These are phyloP conservation scores for Oreonectes daqikongensis DNA, from an alignment of 2,797 vertebrate species.

Conservation along the genomic window DNA sequence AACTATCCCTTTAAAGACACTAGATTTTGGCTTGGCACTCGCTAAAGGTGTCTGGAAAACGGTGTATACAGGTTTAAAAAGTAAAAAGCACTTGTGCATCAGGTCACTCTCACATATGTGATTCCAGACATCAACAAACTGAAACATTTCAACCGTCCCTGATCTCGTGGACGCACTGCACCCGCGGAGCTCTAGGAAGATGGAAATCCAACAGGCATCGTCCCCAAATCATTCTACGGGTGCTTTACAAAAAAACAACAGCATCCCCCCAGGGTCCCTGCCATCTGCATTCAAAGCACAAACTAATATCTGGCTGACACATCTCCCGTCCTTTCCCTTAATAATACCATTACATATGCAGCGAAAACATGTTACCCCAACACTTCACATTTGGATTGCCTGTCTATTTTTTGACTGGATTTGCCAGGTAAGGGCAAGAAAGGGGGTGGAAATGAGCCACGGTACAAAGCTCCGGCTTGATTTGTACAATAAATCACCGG, in stretches of 20 bases:
- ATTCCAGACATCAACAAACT: slow-evolving; percentile 30
- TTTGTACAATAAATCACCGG: slow-evolving; percentile 72
- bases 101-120: slow-evolving; percentile 17
- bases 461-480: slow-evolving; percentile 60
- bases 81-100: slow-evolving; percentile 4
- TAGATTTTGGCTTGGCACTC: too few species aligned
- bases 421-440: slow-evolving; percentile 13
- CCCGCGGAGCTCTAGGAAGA: slow-evolving; percentile 35
- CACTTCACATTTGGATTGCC: slow-evolving; percentile 51
- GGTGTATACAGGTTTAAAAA: too few species aligned
- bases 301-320: slow-evolving; percentile 42
- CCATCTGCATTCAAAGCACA: slow-evolving; percentile 32
- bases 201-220: slow-evolving; percentile 34
- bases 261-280: slow-evolving; percentile 22
- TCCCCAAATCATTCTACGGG: slow-evolving; percentile 38
- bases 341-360: slow-evolving; percentile 47
- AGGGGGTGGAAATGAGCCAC: slow-evolving; percentile 60
- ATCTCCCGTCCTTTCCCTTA: slow-evolving; percentile 22
- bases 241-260: slow-evolving; percentile 48
- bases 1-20: too few species aligned
- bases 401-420: slow-evolving; percentile 35
- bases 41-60: too few species aligned
- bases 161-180: slow-evolving; percentile 4
- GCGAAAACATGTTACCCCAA: slow-evolving; percentile 45
- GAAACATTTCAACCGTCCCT: slow-evolving; percentile 37